Evolutionary conservation across 1,140 invertebrate genomes (phyloP), one percentile per base, ranked within the genome.

Genomic region (Eriocheir sinensis): DNA sequence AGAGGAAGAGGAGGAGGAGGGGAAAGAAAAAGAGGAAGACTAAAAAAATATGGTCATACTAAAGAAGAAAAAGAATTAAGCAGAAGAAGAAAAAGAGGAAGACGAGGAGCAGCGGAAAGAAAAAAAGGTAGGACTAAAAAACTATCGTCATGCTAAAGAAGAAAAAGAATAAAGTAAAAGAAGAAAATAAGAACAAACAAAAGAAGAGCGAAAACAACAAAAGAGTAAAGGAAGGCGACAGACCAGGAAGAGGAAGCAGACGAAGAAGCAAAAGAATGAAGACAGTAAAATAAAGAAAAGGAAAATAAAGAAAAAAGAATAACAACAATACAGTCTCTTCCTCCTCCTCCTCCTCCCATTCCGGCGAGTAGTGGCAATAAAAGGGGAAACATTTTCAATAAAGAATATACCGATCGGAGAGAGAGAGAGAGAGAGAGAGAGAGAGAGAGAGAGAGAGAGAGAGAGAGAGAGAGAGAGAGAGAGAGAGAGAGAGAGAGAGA

Each of bases 371-470:
- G 40, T 32, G 41, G 48, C 48, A 90, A 90, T 90, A 90, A 90
- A 90, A 72, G n/a, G 89, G 48, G 89, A 36, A 90, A 72, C 89
- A 72, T 60, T 90, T 72, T 72, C 89, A 36, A 90, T 90, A 90
- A 34, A 44, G 89, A 90, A 90, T 90, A 72, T 72, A 72, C 60
- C 12, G 27, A 72, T 21, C n/a, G n/a, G n/a, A 36, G 60, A 79
- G 90, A 60, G 6, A 36, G 34, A 40, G 60, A 80, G 60, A 91
- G 15, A 38, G n/a, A 3, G 0, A 41, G 88, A 27, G 3, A 30
- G n/a, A 36, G 60, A 79, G 90, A 60, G 6, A 36, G 34, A 40
- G 60, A 80, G 60, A 91, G 15, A 38, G n/a, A 3, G 0, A 41
- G 88, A 27, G 3, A 30, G n/a, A 36, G 60, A 79, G 90, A 60